Percentiles rank a stretch among this genome's conserved stretches.
These are phyloP conservation scores for Cheilosia impressa DNA, from an alignment of 2,888 invertebrate genomes.

Conservation along the genomic window DNA sequence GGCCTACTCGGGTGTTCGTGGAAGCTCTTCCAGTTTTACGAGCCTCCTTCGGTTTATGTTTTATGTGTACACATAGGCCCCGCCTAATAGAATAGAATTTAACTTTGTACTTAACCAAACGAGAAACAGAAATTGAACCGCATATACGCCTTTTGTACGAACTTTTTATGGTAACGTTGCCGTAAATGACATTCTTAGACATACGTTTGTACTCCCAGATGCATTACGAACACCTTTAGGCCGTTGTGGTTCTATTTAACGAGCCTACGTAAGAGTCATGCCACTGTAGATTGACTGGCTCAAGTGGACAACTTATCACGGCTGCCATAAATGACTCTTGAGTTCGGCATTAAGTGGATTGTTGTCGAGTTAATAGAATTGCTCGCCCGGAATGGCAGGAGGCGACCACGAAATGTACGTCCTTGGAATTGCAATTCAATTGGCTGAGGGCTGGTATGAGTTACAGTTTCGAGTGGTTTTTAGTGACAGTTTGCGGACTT, in stretches of 20 bases:
- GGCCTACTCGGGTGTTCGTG: slow-evolving; percentile 5
- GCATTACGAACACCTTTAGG: slow-evolving; percentile 58
- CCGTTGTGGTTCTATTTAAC: slow-evolving; percentile 40
- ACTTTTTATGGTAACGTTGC: slow-evolving; percentile 62
- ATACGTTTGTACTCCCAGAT: slow-evolving; percentile 43
- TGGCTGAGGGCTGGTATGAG: slow-evolving; percentile 3
- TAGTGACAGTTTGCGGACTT: too few species aligned
- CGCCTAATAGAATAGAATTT: slow-evolving; percentile 72
- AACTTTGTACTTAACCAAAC: slow-evolving; percentile 70
- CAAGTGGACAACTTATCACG: slow-evolving; percentile 55
- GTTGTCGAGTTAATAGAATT: slow-evolving; percentile 30
- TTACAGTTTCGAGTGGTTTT: not conserved
- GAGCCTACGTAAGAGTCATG: slow-evolving; percentile 45
- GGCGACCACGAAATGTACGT: not conserved
- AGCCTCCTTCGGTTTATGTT: slow-evolving; percentile 71
- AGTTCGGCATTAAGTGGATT: slow-evolving; percentile 47
- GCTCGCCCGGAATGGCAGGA: not conserved
- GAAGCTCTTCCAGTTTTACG: slow-evolving; percentile 60
- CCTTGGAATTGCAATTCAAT: not conserved
- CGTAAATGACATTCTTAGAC: slow-evolving; percentile 62
- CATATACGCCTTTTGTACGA: slow-evolving; percentile 59
- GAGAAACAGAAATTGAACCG: slow-evolving; percentile 51
- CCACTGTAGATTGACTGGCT: slow-evolving; percentile 9
- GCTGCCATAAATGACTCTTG: slow-evolving; percentile 38
- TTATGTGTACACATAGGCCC: slow-evolving; percentile 50